Conservation (phyloP, 2,888 invertebrate genomes). For the Ennomos fuscantarius region DNA sequence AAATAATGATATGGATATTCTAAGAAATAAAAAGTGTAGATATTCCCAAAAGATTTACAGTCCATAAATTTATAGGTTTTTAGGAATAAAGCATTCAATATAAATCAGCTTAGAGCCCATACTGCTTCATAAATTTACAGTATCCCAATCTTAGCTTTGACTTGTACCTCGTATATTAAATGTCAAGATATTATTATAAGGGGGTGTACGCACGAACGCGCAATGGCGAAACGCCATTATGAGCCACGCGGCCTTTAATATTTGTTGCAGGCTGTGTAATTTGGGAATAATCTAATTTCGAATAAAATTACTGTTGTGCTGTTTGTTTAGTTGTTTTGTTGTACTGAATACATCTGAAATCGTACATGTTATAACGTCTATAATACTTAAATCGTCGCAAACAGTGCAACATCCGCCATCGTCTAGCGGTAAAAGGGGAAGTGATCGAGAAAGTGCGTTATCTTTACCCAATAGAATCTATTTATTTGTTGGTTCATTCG, state of each 20-base stretch:
- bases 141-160: constrained; percentile 34
- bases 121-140: constrained; percentile 14
- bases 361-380: neutral
- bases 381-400: too few species aligned
- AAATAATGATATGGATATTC: too few species aligned
- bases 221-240: constrained; percentile 34
- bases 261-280: constrained; percentile 18
- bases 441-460: too few species aligned
- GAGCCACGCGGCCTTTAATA: constrained; percentile 29
- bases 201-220: constrained; percentile 38
- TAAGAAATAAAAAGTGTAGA: too few species aligned
- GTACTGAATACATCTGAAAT: neutral
- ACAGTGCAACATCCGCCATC: too few species aligned
- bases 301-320: neutral
- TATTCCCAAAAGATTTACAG: too few species aligned
- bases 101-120: neutral
- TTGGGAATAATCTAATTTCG: constrained; percentile 17
- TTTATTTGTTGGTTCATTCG: too few species aligned
- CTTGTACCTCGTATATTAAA: constrained; percentile 40
- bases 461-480: too few species aligned
- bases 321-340: constrained; percentile 5
- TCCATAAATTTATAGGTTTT: too few species aligned
- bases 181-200: constrained; percentile 40
- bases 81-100: too few species aligned
- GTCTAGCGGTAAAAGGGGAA: too few species aligned